Evolutionary conservation across 2,888 invertebrate genomes (phyloP).

Genomic region (Hesperia comma): DNA sequence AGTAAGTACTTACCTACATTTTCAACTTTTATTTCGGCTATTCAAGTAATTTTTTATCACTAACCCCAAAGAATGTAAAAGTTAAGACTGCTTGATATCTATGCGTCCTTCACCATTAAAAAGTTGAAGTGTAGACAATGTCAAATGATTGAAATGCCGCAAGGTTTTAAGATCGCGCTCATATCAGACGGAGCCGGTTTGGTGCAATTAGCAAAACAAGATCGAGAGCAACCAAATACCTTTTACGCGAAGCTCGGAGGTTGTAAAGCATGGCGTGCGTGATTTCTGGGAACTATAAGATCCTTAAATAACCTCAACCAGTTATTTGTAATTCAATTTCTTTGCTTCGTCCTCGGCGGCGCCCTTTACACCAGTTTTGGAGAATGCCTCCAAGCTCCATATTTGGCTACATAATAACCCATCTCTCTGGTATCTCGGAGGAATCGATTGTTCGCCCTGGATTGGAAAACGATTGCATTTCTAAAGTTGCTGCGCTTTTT

Average conservation of each 20-base stretch:
- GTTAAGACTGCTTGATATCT: not conserved
- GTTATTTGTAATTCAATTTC: constrained; percentile 63
- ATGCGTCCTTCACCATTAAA: constrained; percentile 7
- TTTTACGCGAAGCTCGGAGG: constrained; percentile 64
- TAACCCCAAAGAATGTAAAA: no score
- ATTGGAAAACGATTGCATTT: constrained; percentile 72
- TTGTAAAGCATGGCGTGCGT: constrained; percentile 71
- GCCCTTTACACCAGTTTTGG: constrained; percentile 70
- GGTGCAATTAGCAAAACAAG: constrained; percentile 56
- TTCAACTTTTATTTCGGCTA: no score
- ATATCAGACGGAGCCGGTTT: constrained; percentile 49
- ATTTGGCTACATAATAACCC: constrained; percentile 76
- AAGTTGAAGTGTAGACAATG: constrained; percentile 22
- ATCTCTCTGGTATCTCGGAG: constrained; percentile 61
- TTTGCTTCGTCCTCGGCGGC: constrained; percentile 75
- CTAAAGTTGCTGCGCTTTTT: constrained; percentile 48
- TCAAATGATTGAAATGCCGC: constrained; percentile 9
- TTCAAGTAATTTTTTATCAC: no score
- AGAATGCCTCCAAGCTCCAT: constrained; percentile 70
- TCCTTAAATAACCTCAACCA: constrained; percentile 67
- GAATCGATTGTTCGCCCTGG: constrained; percentile 76
- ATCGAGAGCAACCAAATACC: constrained; percentile 52
- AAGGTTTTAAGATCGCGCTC: constrained; percentile 14
- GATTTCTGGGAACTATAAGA: constrained; percentile 68
- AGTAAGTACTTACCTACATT: no score